These are phyloP conservation scores for Ips typographus DNA, from an alignment of 1,140 invertebrate species.

Conservation along the genomic window DNA sequence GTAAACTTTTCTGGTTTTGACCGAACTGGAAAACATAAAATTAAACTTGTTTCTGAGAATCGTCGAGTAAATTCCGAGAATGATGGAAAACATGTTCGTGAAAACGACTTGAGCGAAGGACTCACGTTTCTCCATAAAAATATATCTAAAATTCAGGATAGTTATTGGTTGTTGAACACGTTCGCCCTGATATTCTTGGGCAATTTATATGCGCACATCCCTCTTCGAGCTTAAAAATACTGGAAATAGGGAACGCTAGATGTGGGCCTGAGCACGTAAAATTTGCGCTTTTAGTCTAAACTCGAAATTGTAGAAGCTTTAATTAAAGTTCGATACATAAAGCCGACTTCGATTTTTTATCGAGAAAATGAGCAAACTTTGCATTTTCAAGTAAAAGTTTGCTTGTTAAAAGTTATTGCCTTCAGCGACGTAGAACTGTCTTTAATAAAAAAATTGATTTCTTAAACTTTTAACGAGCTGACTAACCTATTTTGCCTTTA, in stretches of 20 bases:
- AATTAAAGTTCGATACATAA: conserved; percentile 3
- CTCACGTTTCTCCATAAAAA: conserved; percentile 26
- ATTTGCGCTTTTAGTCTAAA: no score
- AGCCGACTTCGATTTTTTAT: background rate
- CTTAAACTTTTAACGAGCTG: no score
- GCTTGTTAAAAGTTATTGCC: conserved; percentile 10
- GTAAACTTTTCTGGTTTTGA: no score
- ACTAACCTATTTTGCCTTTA: no score
- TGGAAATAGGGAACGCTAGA: background rate
- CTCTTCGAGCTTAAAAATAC: background rate
- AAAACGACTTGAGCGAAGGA: conserved; percentile 16
- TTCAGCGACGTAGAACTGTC: no score
- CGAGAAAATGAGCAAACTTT: conserved; percentile 7
- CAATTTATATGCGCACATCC: conserved; percentile 13
- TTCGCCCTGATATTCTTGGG: conserved; percentile 13
- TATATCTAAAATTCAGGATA: conserved; percentile 23
- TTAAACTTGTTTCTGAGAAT: no score
- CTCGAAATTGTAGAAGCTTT: background rate
- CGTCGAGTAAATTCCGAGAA: conserved; percentile 10
- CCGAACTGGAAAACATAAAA: no score
- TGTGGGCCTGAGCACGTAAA: no score
- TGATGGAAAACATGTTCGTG: conserved; percentile 19
- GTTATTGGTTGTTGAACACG: conserved; percentile 32
- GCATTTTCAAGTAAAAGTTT: conserved; percentile 19
- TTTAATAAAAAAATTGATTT: no score